Conservation (phyloP, 2,888 invertebrate genomes). For the Odontomyia ornata region DNA sequence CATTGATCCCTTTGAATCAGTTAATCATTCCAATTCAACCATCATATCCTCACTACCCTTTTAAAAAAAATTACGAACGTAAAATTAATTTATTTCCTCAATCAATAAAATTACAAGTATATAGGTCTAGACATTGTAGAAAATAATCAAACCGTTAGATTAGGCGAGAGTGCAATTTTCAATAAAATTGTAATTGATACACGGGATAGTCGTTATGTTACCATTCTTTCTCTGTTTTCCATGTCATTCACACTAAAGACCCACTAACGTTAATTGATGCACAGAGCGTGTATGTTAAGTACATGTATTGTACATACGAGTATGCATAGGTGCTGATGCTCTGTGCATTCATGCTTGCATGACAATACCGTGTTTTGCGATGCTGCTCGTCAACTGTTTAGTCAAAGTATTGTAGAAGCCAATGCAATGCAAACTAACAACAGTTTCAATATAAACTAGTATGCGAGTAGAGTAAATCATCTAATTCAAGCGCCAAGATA, state of each 20-base stretch:
- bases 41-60: no score
- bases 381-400: not conserved
- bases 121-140: no score
- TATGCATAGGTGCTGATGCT: no score
- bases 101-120: no score
- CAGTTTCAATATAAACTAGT: slow-evolving; percentile 2
- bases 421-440: slow-evolving; percentile 20
- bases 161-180: not conserved
- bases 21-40: no score
- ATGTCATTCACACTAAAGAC: slow-evolving; percentile 18
- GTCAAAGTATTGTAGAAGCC: slow-evolving; percentile 2
- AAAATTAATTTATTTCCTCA: no score
- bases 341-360: no score
- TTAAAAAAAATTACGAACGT: no score
- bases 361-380: not conserved
- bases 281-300: no score
- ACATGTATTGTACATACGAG: no score
- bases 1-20: no score
- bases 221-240: not conserved
- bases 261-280: not conserved
- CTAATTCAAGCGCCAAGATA: not conserved
- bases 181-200: not conserved
- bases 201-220: not conserved
- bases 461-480: not conserved
- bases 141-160: no score